Conservation (phyloP, 1,140 invertebrate genomes). For the Ridgeia piscesae region DNA sequence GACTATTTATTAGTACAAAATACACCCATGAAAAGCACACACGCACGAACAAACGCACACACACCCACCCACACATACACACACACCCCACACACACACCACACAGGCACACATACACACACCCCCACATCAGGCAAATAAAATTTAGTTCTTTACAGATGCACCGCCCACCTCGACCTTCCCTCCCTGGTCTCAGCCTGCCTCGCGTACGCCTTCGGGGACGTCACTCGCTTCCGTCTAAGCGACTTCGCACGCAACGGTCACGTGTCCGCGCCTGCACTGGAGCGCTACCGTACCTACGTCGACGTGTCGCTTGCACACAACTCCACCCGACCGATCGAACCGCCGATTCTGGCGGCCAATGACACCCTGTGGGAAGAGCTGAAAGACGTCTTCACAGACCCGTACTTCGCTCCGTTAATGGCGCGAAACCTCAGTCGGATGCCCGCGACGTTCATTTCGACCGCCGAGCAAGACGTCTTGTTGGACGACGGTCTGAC, state of each 20-base stretch:
- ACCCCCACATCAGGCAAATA: too few relatives aligned
- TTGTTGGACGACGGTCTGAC: not conserved
- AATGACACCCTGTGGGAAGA: constrained; percentile 11
- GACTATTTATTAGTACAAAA: too few relatives aligned
- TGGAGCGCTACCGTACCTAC: constrained; percentile 25
- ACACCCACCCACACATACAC: too few relatives aligned
- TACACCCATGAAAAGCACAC: too few relatives aligned
- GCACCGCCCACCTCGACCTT: not conserved
- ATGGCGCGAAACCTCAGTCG: constrained; percentile 22
- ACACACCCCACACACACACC: too few relatives aligned
- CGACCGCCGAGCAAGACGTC: constrained; percentile 23
- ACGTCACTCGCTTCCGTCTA: constrained; percentile 24
- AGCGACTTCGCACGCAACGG: constrained; percentile 29
- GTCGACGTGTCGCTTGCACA: constrained; percentile 32
- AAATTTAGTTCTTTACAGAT: too few relatives aligned
- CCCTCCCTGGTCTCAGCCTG: constrained; percentile 17
- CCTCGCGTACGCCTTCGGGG: constrained; percentile 21
- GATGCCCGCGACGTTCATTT: constrained; percentile 23
- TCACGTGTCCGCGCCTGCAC: constrained; percentile 35
- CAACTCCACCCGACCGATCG: constrained; percentile 34
- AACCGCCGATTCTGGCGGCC: not conserved
- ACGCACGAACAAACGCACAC: too few relatives aligned
- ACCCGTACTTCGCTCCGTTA: constrained; percentile 31
- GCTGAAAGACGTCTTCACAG: constrained; percentile 10
- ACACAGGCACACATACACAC: too few relatives aligned